Percentiles rank a stretch among this genome's conserved stretches.
Evolutionary conservation across 2,888 invertebrate species (phyloP).

Genomic region (Pyralis farinalis): DNA sequence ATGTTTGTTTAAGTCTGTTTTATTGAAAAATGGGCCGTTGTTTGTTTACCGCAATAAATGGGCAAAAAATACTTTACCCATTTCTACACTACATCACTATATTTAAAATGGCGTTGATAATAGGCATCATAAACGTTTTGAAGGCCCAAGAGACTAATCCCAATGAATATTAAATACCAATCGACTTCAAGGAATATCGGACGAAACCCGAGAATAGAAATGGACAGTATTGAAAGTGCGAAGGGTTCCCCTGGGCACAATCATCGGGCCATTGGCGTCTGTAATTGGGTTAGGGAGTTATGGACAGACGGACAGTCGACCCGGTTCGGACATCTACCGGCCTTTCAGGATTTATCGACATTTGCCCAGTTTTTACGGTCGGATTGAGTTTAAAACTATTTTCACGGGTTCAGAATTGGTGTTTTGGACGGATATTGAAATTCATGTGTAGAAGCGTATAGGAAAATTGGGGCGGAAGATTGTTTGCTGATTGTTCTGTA

Average conservation of each 20-base stretch:
- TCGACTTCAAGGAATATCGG: neutral
- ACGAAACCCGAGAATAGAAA: slow-evolving; percentile 24
- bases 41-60: too few relatives aligned
- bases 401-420: slow-evolving; percentile 3
- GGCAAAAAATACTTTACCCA: too few relatives aligned
- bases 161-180: slow-evolving; percentile 8
- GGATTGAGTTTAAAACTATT: slow-evolving; percentile 9
- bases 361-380: slow-evolving; percentile 1
- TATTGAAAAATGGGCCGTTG: too few relatives aligned
- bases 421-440: neutral
- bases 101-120: too few relatives aligned
- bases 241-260: slow-evolving; percentile 39
- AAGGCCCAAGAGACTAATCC: slow-evolving; percentile 1
- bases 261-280: slow-evolving; percentile 35
- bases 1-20: too few relatives aligned
- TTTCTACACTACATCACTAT: too few relatives aligned
- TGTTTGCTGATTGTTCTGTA: too few relatives aligned
- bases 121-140: neutral
- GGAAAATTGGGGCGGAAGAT: neutral
- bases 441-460: neutral
- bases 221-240: slow-evolving; percentile 36
- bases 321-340: slow-evolving; percentile 3
- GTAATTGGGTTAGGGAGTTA: slow-evolving; percentile 39
- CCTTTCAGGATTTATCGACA: slow-evolving; percentile 8
- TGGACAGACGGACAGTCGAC: slow-evolving; percentile 25